phyloP scores from a whole-genome alignment of 92 coral and sea anemone species.

The Galaxea fascicularis region DNA sequence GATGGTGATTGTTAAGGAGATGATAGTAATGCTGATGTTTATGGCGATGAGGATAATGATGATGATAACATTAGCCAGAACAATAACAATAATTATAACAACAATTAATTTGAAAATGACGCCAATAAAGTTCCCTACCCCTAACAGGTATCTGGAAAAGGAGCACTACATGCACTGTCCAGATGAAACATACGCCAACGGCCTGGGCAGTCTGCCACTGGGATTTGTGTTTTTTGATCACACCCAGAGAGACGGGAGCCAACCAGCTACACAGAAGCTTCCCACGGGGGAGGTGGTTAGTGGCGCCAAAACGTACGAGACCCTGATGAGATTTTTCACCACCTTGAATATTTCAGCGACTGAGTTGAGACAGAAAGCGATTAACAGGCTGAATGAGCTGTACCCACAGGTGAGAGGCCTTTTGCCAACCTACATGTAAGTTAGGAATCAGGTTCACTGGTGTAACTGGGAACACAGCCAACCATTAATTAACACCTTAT shows the following conservation, averaged over 20 bases:
- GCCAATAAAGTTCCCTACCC: background rate
- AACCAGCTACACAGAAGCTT: constrained; percentile 28
- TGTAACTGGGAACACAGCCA: too few relatives aligned
- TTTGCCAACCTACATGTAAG: background rate
- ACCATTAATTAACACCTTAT: too few relatives aligned
- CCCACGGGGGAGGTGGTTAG: constrained; percentile 51
- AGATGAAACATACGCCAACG: constrained; percentile 47
- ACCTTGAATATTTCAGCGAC: constrained; percentile 51
- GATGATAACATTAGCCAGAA: too few relatives aligned
- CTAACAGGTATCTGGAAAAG: constrained; percentile 49
- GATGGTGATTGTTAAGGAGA: too few relatives aligned
- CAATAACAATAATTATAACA: too few relatives aligned
- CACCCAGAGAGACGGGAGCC: background rate
- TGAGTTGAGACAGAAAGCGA: constrained; percentile 42
- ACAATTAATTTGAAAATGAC: too few relatives aligned
- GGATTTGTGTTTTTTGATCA: constrained; percentile 39
- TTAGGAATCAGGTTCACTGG: too few relatives aligned
- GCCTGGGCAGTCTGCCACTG: constrained; percentile 66
- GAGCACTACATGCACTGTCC: constrained; percentile 65
- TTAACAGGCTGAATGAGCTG: constrained; percentile 40
- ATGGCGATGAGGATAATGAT: too few relatives aligned
- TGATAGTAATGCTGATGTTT: too few relatives aligned
- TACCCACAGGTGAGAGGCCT: constrained; percentile 48
- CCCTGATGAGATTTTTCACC: constrained; percentile 59
- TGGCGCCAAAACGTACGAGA: constrained; percentile 43